Conservation (phyloP, 1,140 invertebrate genomes). For the Megathymus violae region DNA sequence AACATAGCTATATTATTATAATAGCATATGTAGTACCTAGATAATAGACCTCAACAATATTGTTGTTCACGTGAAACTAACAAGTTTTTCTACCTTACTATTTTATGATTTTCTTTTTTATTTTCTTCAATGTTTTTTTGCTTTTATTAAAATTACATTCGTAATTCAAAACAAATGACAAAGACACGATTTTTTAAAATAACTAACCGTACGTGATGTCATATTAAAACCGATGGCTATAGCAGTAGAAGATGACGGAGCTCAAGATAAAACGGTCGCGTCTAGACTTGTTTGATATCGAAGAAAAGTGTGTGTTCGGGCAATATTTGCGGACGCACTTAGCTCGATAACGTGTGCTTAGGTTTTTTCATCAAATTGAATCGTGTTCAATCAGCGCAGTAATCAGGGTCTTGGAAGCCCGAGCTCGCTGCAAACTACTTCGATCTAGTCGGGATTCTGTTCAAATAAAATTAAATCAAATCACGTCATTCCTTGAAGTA, state of each 20-base stretch:
- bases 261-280: constrained; percentile 48
- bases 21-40: too few relatives aligned
- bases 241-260: constrained; percentile 21
- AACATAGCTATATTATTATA: too few relatives aligned
- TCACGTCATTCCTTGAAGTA: constrained; percentile 10
- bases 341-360: constrained; percentile 64
- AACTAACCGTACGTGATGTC: too few relatives aligned
- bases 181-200: too few relatives aligned
- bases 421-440: constrained; percentile 27
- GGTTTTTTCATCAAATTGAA: constrained; percentile 52
- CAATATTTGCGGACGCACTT: constrained; percentile 76
- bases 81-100: too few relatives aligned
- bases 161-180: too few relatives aligned
- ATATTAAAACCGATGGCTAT: not conserved
- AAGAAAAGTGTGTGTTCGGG: constrained; percentile 67
- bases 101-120: too few relatives aligned
- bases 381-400: constrained; percentile 42
- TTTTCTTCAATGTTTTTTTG: too few relatives aligned
- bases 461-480: constrained; percentile 33
- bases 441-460: constrained; percentile 21
- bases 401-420: constrained; percentile 37
- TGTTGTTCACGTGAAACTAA: too few relatives aligned
- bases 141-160: too few relatives aligned
- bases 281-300: constrained; percentile 75
- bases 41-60: too few relatives aligned